Evolutionary conservation across 2,797 vertebrate species (phyloP), one percentile per base, ranked within the genome.

Genomic region (Remorina albescens): DNA sequence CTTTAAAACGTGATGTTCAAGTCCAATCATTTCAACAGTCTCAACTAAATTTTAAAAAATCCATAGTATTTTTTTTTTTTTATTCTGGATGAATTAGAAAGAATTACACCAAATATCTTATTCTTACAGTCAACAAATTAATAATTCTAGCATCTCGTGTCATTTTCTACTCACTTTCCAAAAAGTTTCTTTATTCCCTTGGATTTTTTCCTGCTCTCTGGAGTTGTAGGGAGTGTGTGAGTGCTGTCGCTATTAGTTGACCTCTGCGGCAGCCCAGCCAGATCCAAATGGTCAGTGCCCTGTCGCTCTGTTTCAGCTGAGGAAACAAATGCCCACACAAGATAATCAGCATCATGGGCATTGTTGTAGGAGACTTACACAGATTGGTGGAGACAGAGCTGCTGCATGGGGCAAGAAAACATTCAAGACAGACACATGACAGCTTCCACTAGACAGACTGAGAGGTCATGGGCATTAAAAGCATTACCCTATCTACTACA

Each of bases 171-270:
- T 96, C 85, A 98, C 98, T 92, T 99, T 76, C 98, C 98, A 90
- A 99, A 97, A 41, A 99, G 87, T 70, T 96, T 98, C 92, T 96
- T 98, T 83, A 99, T 98, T 46, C 98, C 98, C 82, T 95, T 96
- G 36, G 97, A 93, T 85, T 99, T 99, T 81, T 99, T 99, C 90
- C 87, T 97, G 86, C 93, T 92, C 74, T 98, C 97, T 0, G 96
- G 95, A 54, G 96, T 97, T 0, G 96, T 94, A 16, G 97, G 93
- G 3, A 96, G 94, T 1, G 96, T 93, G 77, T 95, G 89, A 30
- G 93, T 94, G 74, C 95, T 94, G 78, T 95, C 96, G 0, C 90
- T 91, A 80, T 95, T 96, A 21, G 92, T 80, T 0, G 95, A 90
- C 50, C 81, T 94, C 78, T 96, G 95, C 0, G 97, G 94, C 25